phyloP scores from a whole-genome alignment of 2,113 vertebrate genomes.

The Misgurnus anguillicaudatus region DNA sequence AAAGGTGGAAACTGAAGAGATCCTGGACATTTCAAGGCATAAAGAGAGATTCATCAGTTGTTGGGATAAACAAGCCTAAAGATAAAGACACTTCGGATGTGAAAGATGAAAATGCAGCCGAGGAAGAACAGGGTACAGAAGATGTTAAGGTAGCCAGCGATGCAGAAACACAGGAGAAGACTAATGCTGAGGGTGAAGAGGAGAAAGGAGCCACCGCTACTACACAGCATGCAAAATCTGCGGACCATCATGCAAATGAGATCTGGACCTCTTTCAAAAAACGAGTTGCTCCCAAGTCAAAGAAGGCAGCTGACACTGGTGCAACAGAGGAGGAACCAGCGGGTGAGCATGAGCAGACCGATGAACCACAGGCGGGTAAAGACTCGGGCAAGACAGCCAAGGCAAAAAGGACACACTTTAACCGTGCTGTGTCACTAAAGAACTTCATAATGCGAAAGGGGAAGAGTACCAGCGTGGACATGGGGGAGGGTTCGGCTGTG shows the following conservation, averaged over 20 bases:
- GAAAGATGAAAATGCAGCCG: conserved; percentile 48
- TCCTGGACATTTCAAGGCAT: conserved; percentile 82
- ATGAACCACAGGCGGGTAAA: conserved; percentile 67
- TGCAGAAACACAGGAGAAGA: conserved; percentile 60
- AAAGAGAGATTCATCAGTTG: conserved; percentile 76
- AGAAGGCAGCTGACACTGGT: conserved; percentile 68
- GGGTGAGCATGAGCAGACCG: conserved; percentile 67
- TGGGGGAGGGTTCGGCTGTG: conserved; percentile 59
- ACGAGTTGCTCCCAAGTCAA: conserved; percentile 77
- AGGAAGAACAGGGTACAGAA: conserved; percentile 55
- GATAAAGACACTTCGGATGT: conserved; percentile 66
- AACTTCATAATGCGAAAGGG: conserved; percentile 81
- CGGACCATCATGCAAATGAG: conserved; percentile 78
- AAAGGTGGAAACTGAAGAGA: conserved; percentile 78
- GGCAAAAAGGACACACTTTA: conserved; percentile 74
- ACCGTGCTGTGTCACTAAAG: conserved; percentile 79
- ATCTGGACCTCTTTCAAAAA: conserved; percentile 82
- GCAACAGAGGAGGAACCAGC: conserved; percentile 65
- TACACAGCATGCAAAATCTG: conserved; percentile 61
- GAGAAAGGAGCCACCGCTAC: conserved; percentile 60
- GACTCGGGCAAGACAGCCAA: conserved; percentile 72
- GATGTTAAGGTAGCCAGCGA: conserved; percentile 60
- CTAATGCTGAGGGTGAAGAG: conserved; percentile 56
- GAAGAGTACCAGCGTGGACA: conserved; percentile 74
- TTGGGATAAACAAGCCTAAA: conserved; percentile 73